Evolutionary conservation across 2,113 vertebrate genomes (phyloP).

Genomic region (Charadrius vociferus): DNA sequence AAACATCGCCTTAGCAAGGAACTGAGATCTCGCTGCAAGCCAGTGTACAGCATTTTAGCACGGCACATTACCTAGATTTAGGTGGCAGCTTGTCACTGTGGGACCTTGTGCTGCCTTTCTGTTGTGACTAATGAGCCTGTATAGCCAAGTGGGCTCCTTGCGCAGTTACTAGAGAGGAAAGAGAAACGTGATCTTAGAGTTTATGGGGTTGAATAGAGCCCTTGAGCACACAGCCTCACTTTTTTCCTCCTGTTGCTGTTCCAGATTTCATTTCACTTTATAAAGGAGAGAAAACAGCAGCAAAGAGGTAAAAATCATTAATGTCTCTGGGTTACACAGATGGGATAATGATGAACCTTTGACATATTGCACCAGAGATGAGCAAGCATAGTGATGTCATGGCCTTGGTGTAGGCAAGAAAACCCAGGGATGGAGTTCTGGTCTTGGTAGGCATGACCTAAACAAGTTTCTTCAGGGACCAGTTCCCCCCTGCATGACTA

Average conservation of each 20-base stretch:
- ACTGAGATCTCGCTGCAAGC: neutral
- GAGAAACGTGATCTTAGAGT: neutral
- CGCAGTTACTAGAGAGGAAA: neutral
- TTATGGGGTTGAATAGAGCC: neutral
- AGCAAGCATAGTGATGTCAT: neutral
- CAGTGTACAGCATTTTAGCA: neutral
- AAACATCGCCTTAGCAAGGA: neutral
- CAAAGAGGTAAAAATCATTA: neutral
- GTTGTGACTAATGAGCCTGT: slow-evolving; percentile 34
- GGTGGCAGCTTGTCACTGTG: slow-evolving; percentile 29
- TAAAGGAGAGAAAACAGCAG: neutral
- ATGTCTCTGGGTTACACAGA: neutral
- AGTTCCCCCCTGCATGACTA: neutral
- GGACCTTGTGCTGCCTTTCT: slow-evolving; percentile 27
- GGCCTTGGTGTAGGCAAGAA: neutral
- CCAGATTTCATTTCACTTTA: neutral
- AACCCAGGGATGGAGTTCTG: rapidly evolving
- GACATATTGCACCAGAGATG: neutral
- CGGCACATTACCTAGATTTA: slow-evolving; percentile 17
- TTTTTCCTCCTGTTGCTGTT: neutral
- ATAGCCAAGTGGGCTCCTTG: neutral
- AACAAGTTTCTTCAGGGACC: neutral
- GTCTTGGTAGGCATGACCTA: neutral
- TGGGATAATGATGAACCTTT: neutral
- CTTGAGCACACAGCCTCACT: neutral